phyloP scores from a whole-genome alignment of 2,888 invertebrate genomes.

The Meta bourneti region DNA sequence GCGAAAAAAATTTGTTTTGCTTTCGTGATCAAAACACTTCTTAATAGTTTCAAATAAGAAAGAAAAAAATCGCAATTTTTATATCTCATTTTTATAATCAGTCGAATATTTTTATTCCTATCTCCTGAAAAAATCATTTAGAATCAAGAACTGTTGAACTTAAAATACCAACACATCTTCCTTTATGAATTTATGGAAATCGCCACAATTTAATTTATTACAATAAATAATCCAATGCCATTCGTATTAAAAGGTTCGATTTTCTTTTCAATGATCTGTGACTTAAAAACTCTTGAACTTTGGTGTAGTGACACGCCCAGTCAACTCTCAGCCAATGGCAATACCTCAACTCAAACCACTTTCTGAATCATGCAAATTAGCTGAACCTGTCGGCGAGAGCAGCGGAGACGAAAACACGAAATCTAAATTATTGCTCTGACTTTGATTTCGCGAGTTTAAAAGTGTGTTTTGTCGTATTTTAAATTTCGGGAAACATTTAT shows the following conservation, averaged over 20 bases:
- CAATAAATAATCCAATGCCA: background rate
- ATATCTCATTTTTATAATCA: too few relatives aligned
- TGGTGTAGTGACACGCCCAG: background rate
- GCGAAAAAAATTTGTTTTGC: too few relatives aligned
- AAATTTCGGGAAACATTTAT: constrained; percentile 21
- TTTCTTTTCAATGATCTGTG: too few relatives aligned
- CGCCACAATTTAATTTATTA: background rate
- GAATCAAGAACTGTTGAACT: too few relatives aligned
- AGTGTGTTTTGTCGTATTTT: constrained; percentile 55
- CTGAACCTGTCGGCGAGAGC: background rate
- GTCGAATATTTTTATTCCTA: too few relatives aligned
- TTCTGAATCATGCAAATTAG: constrained; percentile 16
- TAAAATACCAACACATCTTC: too few relatives aligned
- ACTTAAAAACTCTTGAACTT: too few relatives aligned
- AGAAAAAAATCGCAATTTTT: too few relatives aligned
- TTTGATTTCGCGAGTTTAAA: constrained; percentile 37
- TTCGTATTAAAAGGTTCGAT: background rate
- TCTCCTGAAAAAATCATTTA: too few relatives aligned
- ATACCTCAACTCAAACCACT: background rate
- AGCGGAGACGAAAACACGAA: constrained; percentile 8
- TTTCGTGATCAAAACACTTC: too few relatives aligned
- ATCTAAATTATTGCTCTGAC: constrained; percentile 20
- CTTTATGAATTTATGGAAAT: too few relatives aligned
- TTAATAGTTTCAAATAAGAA: too few relatives aligned
- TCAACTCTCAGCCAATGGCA: background rate